Percentiles rank a stretch among this genome's conserved stretches.
Conservation (phyloP, 1,140 invertebrate genomes). For the Drosophila mauritiana region DNA sequence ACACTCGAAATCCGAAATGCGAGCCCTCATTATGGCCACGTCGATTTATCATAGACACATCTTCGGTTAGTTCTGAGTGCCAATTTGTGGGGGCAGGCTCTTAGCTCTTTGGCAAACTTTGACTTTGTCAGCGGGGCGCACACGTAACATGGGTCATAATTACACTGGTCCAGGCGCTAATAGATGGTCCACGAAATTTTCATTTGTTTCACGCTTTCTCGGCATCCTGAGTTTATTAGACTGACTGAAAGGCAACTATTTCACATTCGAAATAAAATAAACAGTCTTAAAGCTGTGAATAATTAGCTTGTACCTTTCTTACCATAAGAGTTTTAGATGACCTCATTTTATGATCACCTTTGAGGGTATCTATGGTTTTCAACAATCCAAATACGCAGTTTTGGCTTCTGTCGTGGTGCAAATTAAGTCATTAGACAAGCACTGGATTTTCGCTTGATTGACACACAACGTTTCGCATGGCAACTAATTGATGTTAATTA, state of each 20-base stretch:
- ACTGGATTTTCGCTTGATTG: slow-evolving; percentile 57
- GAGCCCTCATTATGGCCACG: slow-evolving; percentile 67
- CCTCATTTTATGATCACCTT: too few species aligned
- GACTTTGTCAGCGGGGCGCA: slow-evolving; percentile 7
- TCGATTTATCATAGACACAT: slow-evolving; percentile 74
- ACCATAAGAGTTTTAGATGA: too few species aligned
- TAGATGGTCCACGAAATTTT: slow-evolving; percentile 47
- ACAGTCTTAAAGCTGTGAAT: not conserved
- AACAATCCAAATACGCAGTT: not conserved
- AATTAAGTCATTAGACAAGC: slow-evolving; percentile 55
- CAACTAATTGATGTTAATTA: slow-evolving; percentile 78
- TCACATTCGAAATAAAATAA: not conserved
- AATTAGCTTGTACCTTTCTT: too few species aligned
- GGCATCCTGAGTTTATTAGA: not conserved
- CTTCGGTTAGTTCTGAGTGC: slow-evolving; percentile 20
- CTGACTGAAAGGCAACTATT: not conserved
- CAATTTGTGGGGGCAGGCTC: slow-evolving; percentile 5
- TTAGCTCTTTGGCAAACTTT: slow-evolving; percentile 64
- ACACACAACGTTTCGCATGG: slow-evolving; percentile 60
- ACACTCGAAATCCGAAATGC: slow-evolving; percentile 40
- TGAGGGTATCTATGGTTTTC: not conserved
- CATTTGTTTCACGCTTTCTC: slow-evolving; percentile 49
- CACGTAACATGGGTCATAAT: slow-evolving; percentile 60
- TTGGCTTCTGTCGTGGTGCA: slow-evolving; percentile 24
- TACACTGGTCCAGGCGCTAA: slow-evolving; percentile 59